phyloP scores from a whole-genome alignment of 1,140 invertebrate genomes.

The Acromyrmex echinatior region DNA sequence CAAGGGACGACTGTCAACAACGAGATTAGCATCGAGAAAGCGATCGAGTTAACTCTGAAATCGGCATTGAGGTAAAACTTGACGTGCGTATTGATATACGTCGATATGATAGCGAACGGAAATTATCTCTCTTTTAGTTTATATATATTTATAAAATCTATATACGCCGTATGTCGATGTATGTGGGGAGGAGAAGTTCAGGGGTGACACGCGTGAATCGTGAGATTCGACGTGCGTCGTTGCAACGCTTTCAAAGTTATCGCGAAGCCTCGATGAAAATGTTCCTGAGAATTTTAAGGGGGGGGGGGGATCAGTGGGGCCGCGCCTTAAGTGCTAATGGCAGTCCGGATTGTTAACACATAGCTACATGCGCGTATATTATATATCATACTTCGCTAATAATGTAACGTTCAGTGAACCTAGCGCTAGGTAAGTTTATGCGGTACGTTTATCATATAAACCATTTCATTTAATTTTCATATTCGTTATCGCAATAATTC shows the following conservation, averaged over 20 bases:
- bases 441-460: conserved; percentile 77
- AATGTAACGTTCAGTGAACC: conserved; percentile 69
- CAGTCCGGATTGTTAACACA: conserved; percentile 67
- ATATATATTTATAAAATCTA: conserved; percentile 30
- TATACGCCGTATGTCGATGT: neutral
- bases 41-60: conserved; percentile 58
- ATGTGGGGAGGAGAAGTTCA: neutral
- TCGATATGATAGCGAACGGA: conserved; percentile 50
- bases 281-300: conserved; percentile 72
- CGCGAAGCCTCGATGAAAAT: conserved; percentile 42
- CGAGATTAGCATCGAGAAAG: conserved; percentile 58
- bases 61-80: conserved; percentile 51
- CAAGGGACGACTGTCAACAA: conserved; percentile 48
- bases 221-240: neutral
- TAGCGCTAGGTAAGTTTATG: conserved; percentile 76
- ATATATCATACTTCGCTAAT: conserved; percentile 70
- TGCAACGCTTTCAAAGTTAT: conserved; percentile 49
- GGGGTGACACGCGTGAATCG: conserved; percentile 14
- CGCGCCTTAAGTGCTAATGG: conserved; percentile 74
- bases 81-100: conserved; percentile 26
- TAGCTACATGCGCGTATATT: conserved; percentile 55
- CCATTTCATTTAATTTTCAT: conserved; percentile 82
- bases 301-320: conserved; percentile 58
- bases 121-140: conserved; percentile 12
- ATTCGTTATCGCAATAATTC: conserved; percentile 81